phyloP scores from a whole-genome alignment of 2,888 invertebrate genomes.

The Drosophila mimetica region DNA sequence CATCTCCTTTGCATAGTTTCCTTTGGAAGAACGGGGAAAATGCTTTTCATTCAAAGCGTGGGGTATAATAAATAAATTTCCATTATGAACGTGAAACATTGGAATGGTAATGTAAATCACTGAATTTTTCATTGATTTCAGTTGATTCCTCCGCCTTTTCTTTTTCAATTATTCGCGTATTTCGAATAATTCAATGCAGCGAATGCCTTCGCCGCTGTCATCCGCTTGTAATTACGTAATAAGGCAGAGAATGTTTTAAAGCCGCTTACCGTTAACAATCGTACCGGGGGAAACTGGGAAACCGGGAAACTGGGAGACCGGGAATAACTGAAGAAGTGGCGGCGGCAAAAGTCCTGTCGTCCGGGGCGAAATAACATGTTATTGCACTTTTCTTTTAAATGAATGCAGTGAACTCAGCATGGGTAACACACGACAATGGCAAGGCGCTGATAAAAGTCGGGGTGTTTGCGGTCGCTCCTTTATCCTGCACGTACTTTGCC shows the following conservation, averaged over 20 bases:
- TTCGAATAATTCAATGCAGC: constrained; percentile 53
- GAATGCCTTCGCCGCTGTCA: constrained; percentile 49
- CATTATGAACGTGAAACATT: constrained; percentile 21
- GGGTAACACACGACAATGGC: constrained; percentile 39
- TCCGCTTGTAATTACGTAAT: constrained; percentile 71
- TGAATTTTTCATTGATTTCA: constrained; percentile 39
- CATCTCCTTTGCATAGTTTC: constrained; percentile 9
- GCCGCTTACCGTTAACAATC: constrained; percentile 65
- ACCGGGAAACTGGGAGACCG: not conserved
- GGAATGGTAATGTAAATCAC: constrained; percentile 20
- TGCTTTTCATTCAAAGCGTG: constrained; percentile 6
- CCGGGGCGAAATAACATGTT: constrained; percentile 71
- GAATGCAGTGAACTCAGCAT: constrained; percentile 44
- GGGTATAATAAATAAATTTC: constrained; percentile 27
- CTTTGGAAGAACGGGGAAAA: not conserved
- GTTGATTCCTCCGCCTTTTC: constrained; percentile 8
- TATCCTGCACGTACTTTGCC: constrained; percentile 15
- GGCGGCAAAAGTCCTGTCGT: constrained; percentile 21
- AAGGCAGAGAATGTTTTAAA: constrained; percentile 68
- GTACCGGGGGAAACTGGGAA: constrained; percentile 3
- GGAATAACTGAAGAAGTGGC: constrained; percentile 2
- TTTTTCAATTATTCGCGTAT: constrained; percentile 59
- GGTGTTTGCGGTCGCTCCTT: constrained; percentile 57
- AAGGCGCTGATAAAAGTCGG: constrained; percentile 65
- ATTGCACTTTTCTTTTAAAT: constrained; percentile 72